Conservation (phyloP, 1,140 invertebrate species). For the Achatina immaculata region DNA sequence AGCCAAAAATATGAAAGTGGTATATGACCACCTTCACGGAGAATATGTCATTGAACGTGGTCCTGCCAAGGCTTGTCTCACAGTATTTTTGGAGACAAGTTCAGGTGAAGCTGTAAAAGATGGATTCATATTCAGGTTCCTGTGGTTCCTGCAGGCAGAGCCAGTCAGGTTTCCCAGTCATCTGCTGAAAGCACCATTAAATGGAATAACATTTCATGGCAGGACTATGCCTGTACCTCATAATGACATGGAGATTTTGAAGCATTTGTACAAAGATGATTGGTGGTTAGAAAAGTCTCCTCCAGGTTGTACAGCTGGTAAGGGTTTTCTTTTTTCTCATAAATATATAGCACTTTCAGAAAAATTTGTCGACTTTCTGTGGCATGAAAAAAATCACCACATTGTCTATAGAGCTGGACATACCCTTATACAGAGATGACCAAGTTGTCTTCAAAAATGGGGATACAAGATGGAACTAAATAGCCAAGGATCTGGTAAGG, state of each 20-base stretch:
- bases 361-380: too few relatives aligned
- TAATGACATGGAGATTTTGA: conserved; percentile 77
- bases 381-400: too few relatives aligned
- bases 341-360: too few relatives aligned
- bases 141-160: conserved; percentile 75
- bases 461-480: too few relatives aligned
- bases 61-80: conserved; percentile 58
- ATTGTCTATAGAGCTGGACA: too few relatives aligned
- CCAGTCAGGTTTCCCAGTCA: conserved; percentile 75
- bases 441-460: too few relatives aligned
- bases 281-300: conserved; percentile 77
- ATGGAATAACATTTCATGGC: conserved; percentile 71
- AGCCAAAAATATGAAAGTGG: background rate
- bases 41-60: conserved; percentile 62
- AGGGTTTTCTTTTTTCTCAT: too few relatives aligned
- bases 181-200: conserved; percentile 73
- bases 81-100: conserved; percentile 67
- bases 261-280: conserved; percentile 76
- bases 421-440: too few relatives aligned
- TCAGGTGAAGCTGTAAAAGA: conserved; percentile 56
- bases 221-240: conserved; percentile 73
- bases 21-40: conserved; percentile 49
- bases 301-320: conserved; percentile 66
- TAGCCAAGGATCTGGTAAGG: too few relatives aligned
- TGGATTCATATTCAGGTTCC: conserved; percentile 75